These are phyloP conservation scores for Limanda limanda DNA, from an alignment of 2,113 vertebrate species.

Conservation along the genomic window DNA sequence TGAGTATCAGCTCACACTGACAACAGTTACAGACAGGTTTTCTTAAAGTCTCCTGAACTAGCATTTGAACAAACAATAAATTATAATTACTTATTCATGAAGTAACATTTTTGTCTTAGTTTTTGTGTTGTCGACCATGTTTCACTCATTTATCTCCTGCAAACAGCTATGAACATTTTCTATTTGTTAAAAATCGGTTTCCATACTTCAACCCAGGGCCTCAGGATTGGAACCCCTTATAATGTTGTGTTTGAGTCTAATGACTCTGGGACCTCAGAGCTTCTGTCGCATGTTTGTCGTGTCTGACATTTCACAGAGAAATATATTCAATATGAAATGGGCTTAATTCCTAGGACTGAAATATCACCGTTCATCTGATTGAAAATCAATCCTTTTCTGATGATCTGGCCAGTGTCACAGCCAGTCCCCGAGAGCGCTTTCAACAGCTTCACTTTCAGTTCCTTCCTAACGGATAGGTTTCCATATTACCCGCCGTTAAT, in stretches of 20 bases:
- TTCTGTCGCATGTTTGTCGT: conserved; percentile 22
- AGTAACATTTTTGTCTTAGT: not conserved
- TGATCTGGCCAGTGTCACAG: conserved; percentile 39
- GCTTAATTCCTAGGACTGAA: conserved; percentile 21
- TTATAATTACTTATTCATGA: not conserved
- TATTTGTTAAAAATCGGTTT: not conserved
- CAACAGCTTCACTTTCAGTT: conserved; percentile 75
- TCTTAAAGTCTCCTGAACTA: not conserved
- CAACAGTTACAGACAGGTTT: not conserved
- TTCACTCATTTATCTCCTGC: not conserved
- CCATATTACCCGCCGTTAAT: conserved; percentile 79
- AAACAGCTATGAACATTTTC: not conserved
- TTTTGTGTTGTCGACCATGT: not conserved
- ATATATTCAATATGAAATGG: conserved; percentile 13
- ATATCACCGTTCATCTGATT: conserved; percentile 55
- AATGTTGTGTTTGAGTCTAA: conserved; percentile 11
- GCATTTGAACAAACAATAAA: not conserved
- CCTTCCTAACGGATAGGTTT: conserved; percentile 71
- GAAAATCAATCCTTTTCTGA: conserved; percentile 58
- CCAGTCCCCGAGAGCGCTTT: conserved; percentile 42
- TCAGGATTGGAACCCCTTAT: conserved; percentile 7
- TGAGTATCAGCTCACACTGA: too few species aligned
- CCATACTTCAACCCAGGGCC: conserved; percentile 7
- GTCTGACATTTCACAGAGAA: conserved; percentile 27
- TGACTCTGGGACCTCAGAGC: conserved; percentile 5